phyloP scores from a whole-genome alignment of 1,140 invertebrate species.

The Saxidomus purpurata region DNA sequence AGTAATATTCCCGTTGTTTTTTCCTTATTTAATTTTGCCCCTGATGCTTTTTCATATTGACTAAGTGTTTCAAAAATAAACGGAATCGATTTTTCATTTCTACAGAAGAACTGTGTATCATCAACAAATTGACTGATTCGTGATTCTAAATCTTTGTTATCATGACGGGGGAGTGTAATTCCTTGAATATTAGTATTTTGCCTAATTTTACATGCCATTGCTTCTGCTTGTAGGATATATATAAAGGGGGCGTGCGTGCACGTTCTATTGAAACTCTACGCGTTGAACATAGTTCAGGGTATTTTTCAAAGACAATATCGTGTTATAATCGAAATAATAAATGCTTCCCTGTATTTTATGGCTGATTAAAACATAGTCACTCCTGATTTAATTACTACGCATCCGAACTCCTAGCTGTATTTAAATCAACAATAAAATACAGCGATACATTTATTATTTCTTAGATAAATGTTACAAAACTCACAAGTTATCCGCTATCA shows the following conservation, averaged over 20 bases:
- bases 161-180: not conserved
- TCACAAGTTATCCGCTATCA: too few species aligned
- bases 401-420: too few species aligned
- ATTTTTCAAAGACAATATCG: too few species aligned
- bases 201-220: not conserved
- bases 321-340: too few species aligned
- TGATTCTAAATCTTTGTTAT: not conserved
- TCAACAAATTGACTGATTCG: not conserved
- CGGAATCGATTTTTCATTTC: not conserved
- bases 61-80: not conserved
- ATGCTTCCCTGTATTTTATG: too few species aligned
- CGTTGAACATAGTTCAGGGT: too few species aligned
- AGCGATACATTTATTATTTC: too few species aligned
- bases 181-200: not conserved
- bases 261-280: not conserved
- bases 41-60: not conserved
- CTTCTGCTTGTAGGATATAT: not conserved
- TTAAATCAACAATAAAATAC: too few species aligned
- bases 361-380: too few species aligned
- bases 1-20: not conserved
- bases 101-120: not conserved
- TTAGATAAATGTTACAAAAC: too few species aligned
- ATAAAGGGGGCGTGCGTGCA: not conserved
- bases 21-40: not conserved
- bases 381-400: too few species aligned